Percentiles rank a stretch among this genome's conserved stretches.
Conservation (phyloP, 2,888 invertebrate genomes). For the Platynereis dumerilii region DNA sequence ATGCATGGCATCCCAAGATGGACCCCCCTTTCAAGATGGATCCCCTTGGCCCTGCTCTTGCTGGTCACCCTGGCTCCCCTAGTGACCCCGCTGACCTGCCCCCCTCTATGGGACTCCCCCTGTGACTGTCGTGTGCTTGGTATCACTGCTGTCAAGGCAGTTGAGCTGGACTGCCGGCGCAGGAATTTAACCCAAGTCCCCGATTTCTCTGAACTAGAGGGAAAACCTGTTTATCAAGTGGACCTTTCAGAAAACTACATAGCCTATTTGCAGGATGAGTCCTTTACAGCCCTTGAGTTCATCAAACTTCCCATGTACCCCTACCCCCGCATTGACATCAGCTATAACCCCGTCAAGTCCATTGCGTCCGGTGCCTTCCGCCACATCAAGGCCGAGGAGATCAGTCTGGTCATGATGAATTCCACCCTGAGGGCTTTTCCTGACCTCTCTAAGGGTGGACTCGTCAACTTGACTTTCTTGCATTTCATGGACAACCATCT, state of each 20-base stretch:
- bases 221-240: neutral
- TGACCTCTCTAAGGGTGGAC: neutral
- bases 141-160: neutral
- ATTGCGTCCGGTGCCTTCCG: neutral
- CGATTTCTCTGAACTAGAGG: neutral
- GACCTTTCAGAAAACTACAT: conserved; percentile 4
- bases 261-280: neutral
- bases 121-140: conserved; percentile 2
- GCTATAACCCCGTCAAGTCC: conserved; percentile 2
- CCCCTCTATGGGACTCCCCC: neutral
- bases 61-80: too few relatives aligned
- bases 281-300: neutral
- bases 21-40: too few relatives aligned
- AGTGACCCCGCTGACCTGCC: conserved; percentile 3
- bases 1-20: too few relatives aligned
- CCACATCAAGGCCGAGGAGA: neutral
- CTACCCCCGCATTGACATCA: conserved; percentile 1
- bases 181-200: conserved; percentile 1
- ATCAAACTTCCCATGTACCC: conserved; percentile 3
- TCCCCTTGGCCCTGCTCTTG: too few relatives aligned
- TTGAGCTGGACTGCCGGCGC: conserved; percentile 8
- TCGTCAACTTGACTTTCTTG: neutral
- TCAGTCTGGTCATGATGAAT: conserved; percentile 4
- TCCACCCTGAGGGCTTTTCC: neutral
- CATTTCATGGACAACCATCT: conserved; percentile 5